phyloP scores from a whole-genome alignment of 2,113 vertebrate species.

The Sigmodon hispidus region DNA sequence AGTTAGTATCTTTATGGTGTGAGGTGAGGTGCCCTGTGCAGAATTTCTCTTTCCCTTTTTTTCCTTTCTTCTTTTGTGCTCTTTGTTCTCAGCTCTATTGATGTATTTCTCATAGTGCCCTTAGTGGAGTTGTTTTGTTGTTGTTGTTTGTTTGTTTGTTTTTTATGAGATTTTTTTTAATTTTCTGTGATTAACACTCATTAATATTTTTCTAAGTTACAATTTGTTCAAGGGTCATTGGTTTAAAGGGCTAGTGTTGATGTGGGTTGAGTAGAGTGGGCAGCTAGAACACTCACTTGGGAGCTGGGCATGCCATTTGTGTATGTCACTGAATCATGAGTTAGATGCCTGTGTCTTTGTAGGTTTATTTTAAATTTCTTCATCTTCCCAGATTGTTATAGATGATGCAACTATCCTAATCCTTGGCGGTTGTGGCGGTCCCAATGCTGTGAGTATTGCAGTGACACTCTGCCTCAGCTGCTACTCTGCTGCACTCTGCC shows the following conservation, averaged over 20 bases:
- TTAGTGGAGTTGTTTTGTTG: neutral
- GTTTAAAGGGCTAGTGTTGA: neutral
- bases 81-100: slow-evolving; percentile 39
- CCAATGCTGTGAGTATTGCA: slow-evolving; percentile 94
- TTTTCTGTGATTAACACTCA: slow-evolving; percentile 9
- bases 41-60: neutral
- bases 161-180: slow-evolving; percentile 47
- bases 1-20: slow-evolving; percentile 61
- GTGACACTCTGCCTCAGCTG: accelerated
- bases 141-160: too few relatives aligned
- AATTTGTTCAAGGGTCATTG: slow-evolving; percentile 8
- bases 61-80: neutral
- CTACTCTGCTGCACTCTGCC: too few relatives aligned
- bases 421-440: slow-evolving; percentile 97
- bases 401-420: slow-evolving; percentile 95
- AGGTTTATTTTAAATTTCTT: slow-evolving; percentile 67
- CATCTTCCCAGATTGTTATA: slow-evolving; percentile 91
- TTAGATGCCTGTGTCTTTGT: slow-evolving; percentile 17
- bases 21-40: neutral
- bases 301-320: neutral
- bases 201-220: slow-evolving; percentile 56
- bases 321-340: neutral
- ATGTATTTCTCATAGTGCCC: slow-evolving; percentile 9
- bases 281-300: neutral
- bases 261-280: neutral